phyloP scores from a whole-genome alignment of 1,140 invertebrate genomes.

The Ceratina calcarata region DNA sequence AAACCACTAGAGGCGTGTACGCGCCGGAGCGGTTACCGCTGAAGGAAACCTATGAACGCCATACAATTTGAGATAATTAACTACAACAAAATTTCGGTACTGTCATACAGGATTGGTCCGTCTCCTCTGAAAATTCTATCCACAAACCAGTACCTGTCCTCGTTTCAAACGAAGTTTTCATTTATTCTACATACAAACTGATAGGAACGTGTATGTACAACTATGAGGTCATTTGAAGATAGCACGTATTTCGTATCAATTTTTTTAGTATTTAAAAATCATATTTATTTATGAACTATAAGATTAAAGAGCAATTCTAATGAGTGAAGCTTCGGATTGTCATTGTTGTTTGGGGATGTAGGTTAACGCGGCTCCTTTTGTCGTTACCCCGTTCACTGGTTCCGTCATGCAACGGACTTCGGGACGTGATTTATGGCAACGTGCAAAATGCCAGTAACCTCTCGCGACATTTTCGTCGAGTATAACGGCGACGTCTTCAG shows the following conservation, averaged over 20 bases:
- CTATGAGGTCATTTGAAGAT: not conserved
- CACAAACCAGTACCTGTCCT: too few relatives aligned
- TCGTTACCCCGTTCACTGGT: not conserved
- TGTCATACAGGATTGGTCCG: not conserved
- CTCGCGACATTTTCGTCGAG: not conserved
- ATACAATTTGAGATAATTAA: slow-evolving; percentile 37
- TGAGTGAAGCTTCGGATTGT: slow-evolving; percentile 5
- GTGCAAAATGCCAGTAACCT: not conserved
- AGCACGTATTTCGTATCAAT: too few relatives aligned
- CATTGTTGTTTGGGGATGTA: not conserved
- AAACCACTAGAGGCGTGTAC: slow-evolving; percentile 77
- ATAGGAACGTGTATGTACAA: too few relatives aligned
- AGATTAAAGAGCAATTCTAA: not conserved
- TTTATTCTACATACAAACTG: too few relatives aligned
- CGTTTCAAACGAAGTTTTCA: not conserved
- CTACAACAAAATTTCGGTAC: not conserved
- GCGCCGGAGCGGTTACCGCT: slow-evolving; percentile 73
- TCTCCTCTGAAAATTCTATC: not conserved
- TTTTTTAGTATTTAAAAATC: not conserved
- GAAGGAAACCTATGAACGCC: slow-evolving; percentile 72
- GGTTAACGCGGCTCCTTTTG: slow-evolving; percentile 28
- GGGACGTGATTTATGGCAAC: slow-evolving; percentile 26
- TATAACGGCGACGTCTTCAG: not conserved
- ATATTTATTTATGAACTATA: not conserved
- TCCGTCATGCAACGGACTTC: not conserved